Base-by-base conservation (phyloP, 2,113 vertebrate genomes). In the Actenoides lindsayi region DNA sequence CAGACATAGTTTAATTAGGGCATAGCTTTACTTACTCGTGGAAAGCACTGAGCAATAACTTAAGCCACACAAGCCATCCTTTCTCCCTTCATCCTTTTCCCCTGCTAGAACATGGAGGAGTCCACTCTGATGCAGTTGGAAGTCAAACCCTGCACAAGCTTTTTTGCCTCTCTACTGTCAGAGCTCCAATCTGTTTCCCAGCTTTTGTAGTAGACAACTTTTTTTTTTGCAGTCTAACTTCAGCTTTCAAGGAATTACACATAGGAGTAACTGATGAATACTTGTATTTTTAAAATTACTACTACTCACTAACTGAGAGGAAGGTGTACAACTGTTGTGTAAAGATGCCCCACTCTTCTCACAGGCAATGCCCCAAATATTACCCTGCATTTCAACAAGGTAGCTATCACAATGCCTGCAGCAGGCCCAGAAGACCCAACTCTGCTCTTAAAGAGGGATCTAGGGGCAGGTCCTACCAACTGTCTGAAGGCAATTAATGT, bases 101-200 rank as follows among this genome's bases (percentile, higher is more conserved):
- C 27, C 57, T 73, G 3, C 25, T 31, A 51, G 46, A 83, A 56
- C 10, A n/a, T 0, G 1, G 31, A 71, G 28, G 25, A 4, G 37
- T 13, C 30, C 53, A n/a, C 44, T n/a, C 44, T 70, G n/a, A 51
- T 17, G 30, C 35, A 67, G 59, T 42, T 50, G 9, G 51, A 71
- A 42, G 30, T 11, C 68, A 80, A 88, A 73, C 30, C 28, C 5
- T 16, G 30, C 42, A 41, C 7, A 27, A 10, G 1, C 1, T 3
- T 9, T 9, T 83, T 94, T 83, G 11, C 33, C 17, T 44, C 21
- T 76, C 28, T 16, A 9, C 25, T 11, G 4, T 11, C 53, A 79
- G 42, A 42, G 12, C 42, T 82, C 18, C 27, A 56, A 9, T 11
- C 51, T 42, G 3, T 21, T 95, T 81, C 28, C 18, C 14, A 63